Evolutionary conservation across 2,888 invertebrate species (phyloP).

Genomic region (Nycteola revayana): DNA sequence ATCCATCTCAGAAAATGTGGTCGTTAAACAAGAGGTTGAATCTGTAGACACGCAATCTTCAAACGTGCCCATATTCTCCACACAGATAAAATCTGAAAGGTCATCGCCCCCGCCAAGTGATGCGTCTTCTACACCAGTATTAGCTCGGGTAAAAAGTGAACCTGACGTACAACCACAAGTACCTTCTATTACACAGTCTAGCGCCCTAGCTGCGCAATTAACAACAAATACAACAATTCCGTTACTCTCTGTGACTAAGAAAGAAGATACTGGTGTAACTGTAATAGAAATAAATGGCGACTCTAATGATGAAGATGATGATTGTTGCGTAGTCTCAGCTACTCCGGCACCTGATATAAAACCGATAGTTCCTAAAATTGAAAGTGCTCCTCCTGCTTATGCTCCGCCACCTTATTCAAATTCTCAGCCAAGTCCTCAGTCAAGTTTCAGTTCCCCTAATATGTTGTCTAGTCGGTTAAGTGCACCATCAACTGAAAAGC

Average conservation of each 20-base stretch:
- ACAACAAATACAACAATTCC: constrained; percentile 28
- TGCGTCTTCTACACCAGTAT: constrained; percentile 48
- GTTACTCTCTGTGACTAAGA: constrained; percentile 60
- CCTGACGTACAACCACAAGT: constrained; percentile 36
- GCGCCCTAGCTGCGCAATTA: constrained; percentile 7
- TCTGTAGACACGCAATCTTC: constrained; percentile 37
- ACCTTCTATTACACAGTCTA: constrained; percentile 14
- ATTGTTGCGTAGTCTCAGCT: constrained; percentile 73
- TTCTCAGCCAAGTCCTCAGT: constrained; percentile 32
- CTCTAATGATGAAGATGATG: constrained; percentile 74
- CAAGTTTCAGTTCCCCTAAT: constrained; percentile 38
- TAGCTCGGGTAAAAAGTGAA: constrained; percentile 63
- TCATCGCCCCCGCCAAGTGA: constrained; percentile 48
- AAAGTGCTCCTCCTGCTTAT: constrained; percentile 44
- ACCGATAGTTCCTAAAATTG: constrained; percentile 64
- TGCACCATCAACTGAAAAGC: constrained; percentile 61
- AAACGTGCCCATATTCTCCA: constrained; percentile 54
- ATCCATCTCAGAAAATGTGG: constrained; percentile 46
- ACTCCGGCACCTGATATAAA: constrained; percentile 71
- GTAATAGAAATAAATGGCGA: constrained; percentile 76
- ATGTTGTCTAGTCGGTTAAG: constrained; percentile 40
- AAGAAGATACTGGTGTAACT: constrained; percentile 55
- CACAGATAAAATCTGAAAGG: constrained; percentile 65
- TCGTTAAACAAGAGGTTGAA: constrained; percentile 64
- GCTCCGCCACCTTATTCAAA: constrained; percentile 47